These are phyloP conservation scores for Asobara japonica DNA, from an alignment of 1,140 invertebrate genomes.

Conservation along the genomic window DNA sequence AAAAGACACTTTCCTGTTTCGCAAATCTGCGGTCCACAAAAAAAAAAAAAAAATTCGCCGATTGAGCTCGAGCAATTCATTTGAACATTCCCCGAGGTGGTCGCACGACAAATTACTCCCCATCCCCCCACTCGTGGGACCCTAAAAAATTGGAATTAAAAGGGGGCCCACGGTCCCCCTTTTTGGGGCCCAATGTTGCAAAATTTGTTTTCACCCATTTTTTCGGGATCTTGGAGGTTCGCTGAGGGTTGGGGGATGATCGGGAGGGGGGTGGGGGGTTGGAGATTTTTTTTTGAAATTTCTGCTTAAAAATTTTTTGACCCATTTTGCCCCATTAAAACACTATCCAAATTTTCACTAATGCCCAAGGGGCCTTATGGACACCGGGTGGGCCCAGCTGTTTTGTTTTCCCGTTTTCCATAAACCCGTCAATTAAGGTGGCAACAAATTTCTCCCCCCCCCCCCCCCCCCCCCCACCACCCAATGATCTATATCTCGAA, in stretches of 20 bases:
- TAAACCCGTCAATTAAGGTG: conserved; percentile 13
- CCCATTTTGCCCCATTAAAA: conserved; percentile 32
- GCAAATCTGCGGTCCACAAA: no score
- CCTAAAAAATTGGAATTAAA: conserved; percentile 12
- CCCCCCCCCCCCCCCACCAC: no score
- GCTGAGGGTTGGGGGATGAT: background rate
- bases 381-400: conserved; percentile 11
- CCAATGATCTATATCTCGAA: conserved; percentile 19
- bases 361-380: background rate
- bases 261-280: no score
- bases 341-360: no score
- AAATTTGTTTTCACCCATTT: no score
- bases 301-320: no score
- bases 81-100: conserved; percentile 68
- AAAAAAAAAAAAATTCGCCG: no score
- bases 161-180: no score
- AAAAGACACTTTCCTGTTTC: no score
- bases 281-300: no score
- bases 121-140: conserved; percentile 47
- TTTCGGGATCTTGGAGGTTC: no score
- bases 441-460: conserved; percentile 23
- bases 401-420: conserved; percentile 12
- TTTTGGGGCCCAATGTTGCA: conserved; percentile 22
- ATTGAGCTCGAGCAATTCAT: conserved; percentile 63
- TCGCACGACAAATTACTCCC: conserved; percentile 69